Conservation (phyloP, 2,113 vertebrate genomes). For the Ahaetulla prasina region DNA sequence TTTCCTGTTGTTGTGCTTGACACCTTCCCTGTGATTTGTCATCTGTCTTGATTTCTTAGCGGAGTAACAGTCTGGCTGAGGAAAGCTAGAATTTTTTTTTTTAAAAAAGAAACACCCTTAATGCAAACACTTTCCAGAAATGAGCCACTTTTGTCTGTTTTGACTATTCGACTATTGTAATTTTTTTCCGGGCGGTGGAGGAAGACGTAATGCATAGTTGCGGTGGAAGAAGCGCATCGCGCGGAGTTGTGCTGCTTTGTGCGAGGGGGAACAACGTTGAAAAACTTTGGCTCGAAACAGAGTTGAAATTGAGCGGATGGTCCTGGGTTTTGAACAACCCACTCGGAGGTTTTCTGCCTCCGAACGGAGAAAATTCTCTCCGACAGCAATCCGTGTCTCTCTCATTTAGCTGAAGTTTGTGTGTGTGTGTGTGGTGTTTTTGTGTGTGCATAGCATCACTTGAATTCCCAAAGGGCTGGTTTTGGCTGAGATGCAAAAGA, state of each 20-base stretch:
- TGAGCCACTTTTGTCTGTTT: neutral
- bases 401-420: neutral
- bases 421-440: too few relatives aligned
- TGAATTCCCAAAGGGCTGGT: neutral
- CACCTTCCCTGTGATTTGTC: neutral
- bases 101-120: neutral
- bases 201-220: neutral
- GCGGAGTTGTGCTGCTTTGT: too few relatives aligned
- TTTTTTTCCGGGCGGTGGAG: neutral
- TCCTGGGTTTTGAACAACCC: neutral
- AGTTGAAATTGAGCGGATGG: neutral
- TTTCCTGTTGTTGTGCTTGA: neutral
- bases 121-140: neutral
- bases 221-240: neutral
- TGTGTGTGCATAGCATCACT: neutral
- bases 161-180: constrained; percentile 5
- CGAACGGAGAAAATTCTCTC: neutral
- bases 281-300: neutral
- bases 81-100: neutral
- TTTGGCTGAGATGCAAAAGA: neutral
- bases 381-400: neutral
- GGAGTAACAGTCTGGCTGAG: too few relatives aligned
- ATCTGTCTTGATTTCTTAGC: neutral
- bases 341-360: too few relatives aligned
- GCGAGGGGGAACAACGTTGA: too few relatives aligned